These are phyloP conservation scores for Minunthozetes semirufus DNA, from an alignment of 2,888 invertebrate genomes.

Conservation along the genomic window DNA sequence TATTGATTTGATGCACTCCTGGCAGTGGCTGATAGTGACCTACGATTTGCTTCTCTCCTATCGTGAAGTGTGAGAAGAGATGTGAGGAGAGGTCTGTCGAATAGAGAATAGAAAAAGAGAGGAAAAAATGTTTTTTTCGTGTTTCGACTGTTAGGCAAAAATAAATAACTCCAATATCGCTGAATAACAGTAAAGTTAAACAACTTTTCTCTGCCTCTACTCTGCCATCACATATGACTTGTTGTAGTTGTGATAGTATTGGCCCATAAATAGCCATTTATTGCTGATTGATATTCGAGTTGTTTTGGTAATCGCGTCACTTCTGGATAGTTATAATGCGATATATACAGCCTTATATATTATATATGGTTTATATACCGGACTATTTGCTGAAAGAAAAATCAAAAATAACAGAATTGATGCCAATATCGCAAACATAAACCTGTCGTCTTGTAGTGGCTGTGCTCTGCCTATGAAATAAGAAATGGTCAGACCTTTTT, in stretches of 20 bases:
- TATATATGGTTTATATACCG: not conserved
- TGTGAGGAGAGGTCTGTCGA: not conserved
- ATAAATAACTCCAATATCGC: constrained; percentile 28
- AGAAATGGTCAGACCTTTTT: too few species aligned
- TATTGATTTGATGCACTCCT: too few species aligned
- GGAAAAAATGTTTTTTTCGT: not conserved
- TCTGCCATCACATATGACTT: too few species aligned
- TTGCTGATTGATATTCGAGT: constrained; percentile 21
- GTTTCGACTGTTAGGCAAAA: not conserved
- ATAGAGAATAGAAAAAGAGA: not conserved
- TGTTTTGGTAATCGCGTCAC: constrained; percentile 1
- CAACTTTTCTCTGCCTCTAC: not conserved
- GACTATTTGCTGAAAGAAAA: not conserved
- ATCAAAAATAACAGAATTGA: not conserved
- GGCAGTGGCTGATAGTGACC: not conserved
- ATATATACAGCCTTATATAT: not conserved
- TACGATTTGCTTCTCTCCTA: constrained; percentile 7
- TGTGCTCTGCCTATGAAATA: not conserved
- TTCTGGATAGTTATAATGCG: not conserved
- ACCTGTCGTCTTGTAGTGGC: not conserved
- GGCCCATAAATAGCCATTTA: constrained; percentile 26
- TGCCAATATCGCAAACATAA: not conserved
- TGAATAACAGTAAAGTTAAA: constrained; percentile 24
- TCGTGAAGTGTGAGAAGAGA: not conserved
- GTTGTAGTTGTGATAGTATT: constrained; percentile 7